Evolutionary conservation across 2,113 vertebrate species (phyloP), one percentile per base, ranked within the genome.

Genomic region (Ictalurus punctatus): DNA sequence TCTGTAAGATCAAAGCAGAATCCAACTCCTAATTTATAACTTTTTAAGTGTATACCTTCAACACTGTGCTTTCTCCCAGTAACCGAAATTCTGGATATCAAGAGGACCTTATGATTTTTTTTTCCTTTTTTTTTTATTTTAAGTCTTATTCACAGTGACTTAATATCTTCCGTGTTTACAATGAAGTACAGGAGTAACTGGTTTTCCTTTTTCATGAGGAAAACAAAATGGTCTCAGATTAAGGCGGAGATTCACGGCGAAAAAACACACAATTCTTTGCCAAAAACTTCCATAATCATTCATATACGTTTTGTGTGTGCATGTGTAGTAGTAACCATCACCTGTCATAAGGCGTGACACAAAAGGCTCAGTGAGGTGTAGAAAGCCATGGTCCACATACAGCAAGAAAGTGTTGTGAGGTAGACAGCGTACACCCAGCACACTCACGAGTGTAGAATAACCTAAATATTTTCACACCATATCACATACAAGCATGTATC

Each of bases 331-430:
- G 37, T 61, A 4, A 34, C 19, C 25, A 34, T 78, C 94, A 97
- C 96, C 96, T 95, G 95, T 95, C 92, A 97, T 91, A 81, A 97
- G 89, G 14, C 92, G 95, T n/a, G 90, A 93, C 89, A 96, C 95
- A 80, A 95, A 96, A 0, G 95, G 95, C 91, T 97, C 97, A 1
- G 96, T 97, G 92, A 96, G 93, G 9, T 92, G 94, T 86, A 96
- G 54, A 80, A 97, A 92, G 84, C 97, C 97, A 1, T 91, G 95
- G 67, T 97, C 95, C 4, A 97, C 95, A 52, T 98, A 97, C 93
- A 97, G 97, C 56, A 99, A 95, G 86, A 99, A 95, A 52, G 95
- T 97, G 88, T 97, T 95, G 89, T 94, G 92, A 90, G 98, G 97
- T 14, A 99, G 97, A 90, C 97, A 98, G 1, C 95, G 96, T 86